phyloP scores from a whole-genome alignment of 2,113 vertebrate genomes.

The Hemibagrus wyckioides region DNA sequence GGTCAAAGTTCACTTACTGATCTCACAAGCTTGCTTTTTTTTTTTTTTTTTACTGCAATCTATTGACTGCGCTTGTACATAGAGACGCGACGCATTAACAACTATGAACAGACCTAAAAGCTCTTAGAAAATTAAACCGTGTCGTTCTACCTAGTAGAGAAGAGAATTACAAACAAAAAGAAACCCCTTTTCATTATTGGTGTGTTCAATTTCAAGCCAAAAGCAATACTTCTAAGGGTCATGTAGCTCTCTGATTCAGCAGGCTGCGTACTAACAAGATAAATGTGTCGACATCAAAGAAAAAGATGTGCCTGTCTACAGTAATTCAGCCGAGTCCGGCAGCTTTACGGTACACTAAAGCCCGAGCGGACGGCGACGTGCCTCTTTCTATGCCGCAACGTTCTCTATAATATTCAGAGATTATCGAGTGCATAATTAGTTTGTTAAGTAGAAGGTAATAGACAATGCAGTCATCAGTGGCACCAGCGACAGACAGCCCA shows the following conservation, averaged over 20 bases:
- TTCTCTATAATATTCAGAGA: constrained; percentile 56
- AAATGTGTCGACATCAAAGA: constrained; percentile 68
- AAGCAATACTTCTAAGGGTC: constrained; percentile 76
- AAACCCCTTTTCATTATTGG: constrained; percentile 60
- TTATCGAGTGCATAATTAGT: constrained; percentile 52
- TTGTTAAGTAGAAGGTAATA: constrained; percentile 47
- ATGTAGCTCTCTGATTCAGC: constrained; percentile 71
- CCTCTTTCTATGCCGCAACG: constrained; percentile 52
- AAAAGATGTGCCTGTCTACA: constrained; percentile 47
- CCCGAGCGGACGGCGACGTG: constrained; percentile 53
- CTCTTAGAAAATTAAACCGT: constrained; percentile 28
- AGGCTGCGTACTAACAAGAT: constrained; percentile 64
- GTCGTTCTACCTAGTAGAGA: neutral
- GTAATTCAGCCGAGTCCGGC: constrained; percentile 33
- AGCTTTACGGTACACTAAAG: constrained; percentile 44
- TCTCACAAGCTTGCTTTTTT: neutral
- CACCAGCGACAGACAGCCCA: constrained; percentile 55
- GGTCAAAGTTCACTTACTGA: neutral
- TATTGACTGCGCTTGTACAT: neutral
- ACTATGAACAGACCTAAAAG: constrained; percentile 18
- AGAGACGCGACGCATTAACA: constrained; percentile 6
- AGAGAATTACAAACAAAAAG: constrained; percentile 17
- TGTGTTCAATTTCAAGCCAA: constrained; percentile 66
- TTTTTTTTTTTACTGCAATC: neutral
- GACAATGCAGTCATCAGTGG: constrained; percentile 52